phyloP scores from a whole-genome alignment of 2,888 invertebrate species.

The Acanthosoma haemorrhoidale region DNA sequence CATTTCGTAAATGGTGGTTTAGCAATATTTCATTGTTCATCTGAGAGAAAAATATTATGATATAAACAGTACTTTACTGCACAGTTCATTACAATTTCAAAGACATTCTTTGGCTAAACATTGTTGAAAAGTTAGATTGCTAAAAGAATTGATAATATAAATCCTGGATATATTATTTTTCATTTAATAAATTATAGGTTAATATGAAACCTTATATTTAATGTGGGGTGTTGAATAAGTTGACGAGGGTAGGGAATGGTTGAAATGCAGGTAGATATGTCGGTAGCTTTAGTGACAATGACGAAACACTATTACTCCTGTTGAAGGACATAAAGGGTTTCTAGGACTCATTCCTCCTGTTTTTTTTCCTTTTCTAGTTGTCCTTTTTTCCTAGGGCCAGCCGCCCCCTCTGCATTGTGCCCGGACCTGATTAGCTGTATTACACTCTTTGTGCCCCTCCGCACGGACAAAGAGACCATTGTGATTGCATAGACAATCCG shows the following conservation, averaged over 20 bases:
- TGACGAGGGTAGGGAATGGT: not conserved
- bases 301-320: constrained; percentile 12
- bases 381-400: not conserved
- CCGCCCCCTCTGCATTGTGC: constrained; percentile 5
- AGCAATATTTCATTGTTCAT: not conserved
- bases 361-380: not conserved
- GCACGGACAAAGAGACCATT: not conserved
- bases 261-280: not conserved
- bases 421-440: constrained; percentile 25
- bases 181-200: too few species aligned
- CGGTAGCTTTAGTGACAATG: constrained; percentile 8
- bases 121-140: too few species aligned
- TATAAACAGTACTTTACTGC: too few species aligned
- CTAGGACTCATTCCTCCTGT: constrained; percentile 5
- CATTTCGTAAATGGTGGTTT: not conserved
- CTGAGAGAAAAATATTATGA: not conserved
- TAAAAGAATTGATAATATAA: too few species aligned
- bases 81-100: too few species aligned
- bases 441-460: constrained; percentile 17
- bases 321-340: constrained; percentile 19
- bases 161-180: too few species aligned
- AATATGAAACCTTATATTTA: too few species aligned
- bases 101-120: too few species aligned
- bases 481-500: constrained; percentile 13
- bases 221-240: too few species aligned